These are phyloP conservation scores for Hyles vespertilio DNA, from an alignment of 1,140 invertebrate genomes.

Conservation along the genomic window DNA sequence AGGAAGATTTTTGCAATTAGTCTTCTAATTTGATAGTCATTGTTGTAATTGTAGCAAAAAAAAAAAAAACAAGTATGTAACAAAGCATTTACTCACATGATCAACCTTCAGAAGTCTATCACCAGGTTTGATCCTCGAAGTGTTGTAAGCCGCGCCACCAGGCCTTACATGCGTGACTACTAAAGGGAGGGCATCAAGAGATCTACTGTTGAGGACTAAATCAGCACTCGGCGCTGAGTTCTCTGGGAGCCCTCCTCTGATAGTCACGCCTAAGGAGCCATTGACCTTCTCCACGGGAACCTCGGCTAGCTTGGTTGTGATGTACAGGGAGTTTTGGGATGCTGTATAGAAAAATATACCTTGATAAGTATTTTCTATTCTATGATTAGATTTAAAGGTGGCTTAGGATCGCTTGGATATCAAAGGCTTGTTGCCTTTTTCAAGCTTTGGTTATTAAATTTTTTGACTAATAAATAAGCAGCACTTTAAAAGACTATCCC, in stretches of 20 bases:
- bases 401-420: no score
- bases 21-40: no score
- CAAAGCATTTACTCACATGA: slow-evolving; percentile 73
- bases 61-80: no score
- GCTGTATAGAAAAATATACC: slow-evolving; percentile 52
- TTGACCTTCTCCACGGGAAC: slow-evolving; percentile 87
- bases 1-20: no score
- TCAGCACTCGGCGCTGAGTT: slow-evolving; percentile 55
- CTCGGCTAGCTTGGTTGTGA: slow-evolving; percentile 84
- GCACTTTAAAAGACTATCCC: no score
- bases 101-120: slow-evolving; percentile 95
- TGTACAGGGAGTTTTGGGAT: slow-evolving; percentile 80
- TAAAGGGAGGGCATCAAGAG: slow-evolving; percentile 80
- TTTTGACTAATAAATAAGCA: no score
- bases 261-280: slow-evolving; percentile 91
- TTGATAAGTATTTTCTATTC: no score
- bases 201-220: slow-evolving; percentile 64
- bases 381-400: no score
- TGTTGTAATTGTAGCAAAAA: no score
- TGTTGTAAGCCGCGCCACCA: slow-evolving; percentile 90
- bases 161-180: slow-evolving; percentile 92
- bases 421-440: no score
- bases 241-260: slow-evolving; percentile 84
- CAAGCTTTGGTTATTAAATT: no score
- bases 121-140: slow-evolving; percentile 86